A percentile compares a stretch with the other conserved stretches of the same genome.
phyloP scores from a whole-genome alignment of 2,113 vertebrate genomes.

The Neogobius melanostomus region DNA sequence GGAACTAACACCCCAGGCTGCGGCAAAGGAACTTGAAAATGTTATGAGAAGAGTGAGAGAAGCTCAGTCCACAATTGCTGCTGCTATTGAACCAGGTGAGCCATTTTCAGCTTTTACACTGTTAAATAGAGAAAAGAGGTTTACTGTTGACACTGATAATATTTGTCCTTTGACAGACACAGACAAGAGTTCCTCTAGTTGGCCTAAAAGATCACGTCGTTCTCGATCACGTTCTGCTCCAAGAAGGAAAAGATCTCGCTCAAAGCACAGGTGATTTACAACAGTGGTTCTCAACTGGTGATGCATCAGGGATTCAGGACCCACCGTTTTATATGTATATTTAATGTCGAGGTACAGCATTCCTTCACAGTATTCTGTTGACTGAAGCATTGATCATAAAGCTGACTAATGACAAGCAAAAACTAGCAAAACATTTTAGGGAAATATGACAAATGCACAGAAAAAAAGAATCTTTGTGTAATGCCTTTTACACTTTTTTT shows the following conservation, averaged over 20 bases:
- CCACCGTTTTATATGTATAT: too few species aligned
- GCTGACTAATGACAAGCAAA: too few species aligned
- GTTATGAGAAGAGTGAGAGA: slow-evolving; percentile 97
- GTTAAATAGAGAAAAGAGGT: neutral
- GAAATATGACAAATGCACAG: too few species aligned
- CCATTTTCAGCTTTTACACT: neutral
- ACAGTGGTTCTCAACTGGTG: neutral
- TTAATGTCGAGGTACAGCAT: too few species aligned
- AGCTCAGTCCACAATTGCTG: slow-evolving; percentile 93
- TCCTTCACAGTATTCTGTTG: too few species aligned
- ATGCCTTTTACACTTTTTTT: neutral
- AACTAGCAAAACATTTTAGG: too few species aligned
- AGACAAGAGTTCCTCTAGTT: slow-evolving; percentile 79
- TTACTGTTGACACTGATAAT: neutral
- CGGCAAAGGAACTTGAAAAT: slow-evolving; percentile 93
- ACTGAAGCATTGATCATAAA: too few species aligned
- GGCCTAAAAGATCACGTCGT: slow-evolving; percentile 73
- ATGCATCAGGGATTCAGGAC: too few species aligned
- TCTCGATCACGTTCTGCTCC: slow-evolving; percentile 84
- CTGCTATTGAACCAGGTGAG: slow-evolving; percentile 93
- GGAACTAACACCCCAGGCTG: slow-evolving; percentile 95
- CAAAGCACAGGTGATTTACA: slow-evolving; percentile 83
- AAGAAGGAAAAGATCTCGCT: slow-evolving; percentile 86
- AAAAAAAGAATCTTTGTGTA: neutral
- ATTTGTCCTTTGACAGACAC: slow-evolving; percentile 41